phyloP scores from a whole-genome alignment of 2,888 invertebrate genomes.

The Ditylenchus weischeri region DNA sequence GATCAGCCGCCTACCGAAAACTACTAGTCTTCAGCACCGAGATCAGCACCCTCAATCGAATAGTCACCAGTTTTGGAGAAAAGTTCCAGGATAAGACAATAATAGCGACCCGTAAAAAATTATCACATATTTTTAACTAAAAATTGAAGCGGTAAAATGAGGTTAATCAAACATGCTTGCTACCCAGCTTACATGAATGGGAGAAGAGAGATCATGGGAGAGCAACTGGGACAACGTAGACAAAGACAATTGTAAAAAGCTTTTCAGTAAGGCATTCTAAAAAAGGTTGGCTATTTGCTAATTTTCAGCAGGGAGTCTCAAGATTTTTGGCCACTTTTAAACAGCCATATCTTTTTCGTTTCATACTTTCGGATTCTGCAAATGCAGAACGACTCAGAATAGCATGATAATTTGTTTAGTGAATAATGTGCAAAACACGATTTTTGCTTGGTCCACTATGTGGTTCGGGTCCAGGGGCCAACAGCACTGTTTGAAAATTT shows the following conservation, averaged over 20 bases:
- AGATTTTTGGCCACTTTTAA: too few species aligned
- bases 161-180: not conserved
- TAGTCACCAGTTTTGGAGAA: conserved; percentile 30
- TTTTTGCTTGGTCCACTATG: too few species aligned
- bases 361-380: too few species aligned
- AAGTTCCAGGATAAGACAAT: conserved; percentile 78
- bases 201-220: conserved; percentile 15
- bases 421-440: too few species aligned
- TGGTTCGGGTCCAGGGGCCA: too few species aligned
- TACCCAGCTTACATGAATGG: conserved; percentile 3
- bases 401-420: too few species aligned
- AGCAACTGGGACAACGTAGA: conserved; percentile 42
- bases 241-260: conserved; percentile 74
- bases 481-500: not conserved
- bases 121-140: conserved; percentile 27
- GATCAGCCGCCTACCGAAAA: not conserved
- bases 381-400: conserved; percentile 8
- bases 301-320: too few species aligned
- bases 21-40: conserved; percentile 14
- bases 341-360: too few species aligned
- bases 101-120: conserved; percentile 72
- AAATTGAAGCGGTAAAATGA: not conserved
- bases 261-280: conserved; percentile 71
- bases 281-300: conserved; percentile 27
- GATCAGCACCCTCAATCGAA: conserved; percentile 20